These are phyloP conservation scores for Campoplex nolae DNA, from an alignment of 2,888 invertebrate genomes.

Conservation along the genomic window DNA sequence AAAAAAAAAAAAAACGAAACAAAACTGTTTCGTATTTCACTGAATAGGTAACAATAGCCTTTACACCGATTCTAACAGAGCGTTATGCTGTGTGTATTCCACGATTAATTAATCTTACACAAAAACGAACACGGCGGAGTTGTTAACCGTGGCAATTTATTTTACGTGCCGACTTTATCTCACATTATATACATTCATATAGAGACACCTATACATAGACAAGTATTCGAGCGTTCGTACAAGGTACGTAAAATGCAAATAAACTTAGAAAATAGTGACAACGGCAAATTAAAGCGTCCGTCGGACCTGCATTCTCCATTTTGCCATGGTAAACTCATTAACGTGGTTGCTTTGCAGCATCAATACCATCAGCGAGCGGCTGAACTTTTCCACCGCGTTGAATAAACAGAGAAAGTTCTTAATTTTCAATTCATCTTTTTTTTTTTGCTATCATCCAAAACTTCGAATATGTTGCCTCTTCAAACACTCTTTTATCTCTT, in stretches of 20 bases:
- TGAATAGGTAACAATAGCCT: conserved; percentile 29
- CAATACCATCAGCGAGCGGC: conserved; percentile 13
- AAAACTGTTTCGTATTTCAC: conserved; percentile 12
- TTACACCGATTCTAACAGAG: conserved; percentile 8
- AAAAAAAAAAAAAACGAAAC: not conserved
- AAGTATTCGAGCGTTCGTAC: not conserved
- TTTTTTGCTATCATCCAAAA: not conserved
- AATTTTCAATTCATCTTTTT: not conserved
- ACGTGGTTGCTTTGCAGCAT: conserved; percentile 24
- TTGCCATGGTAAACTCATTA: conserved; percentile 71
- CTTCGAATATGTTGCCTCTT: not conserved
- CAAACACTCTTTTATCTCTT: not conserved
- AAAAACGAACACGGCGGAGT: conserved; percentile 11
- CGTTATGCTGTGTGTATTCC: conserved; percentile 11
- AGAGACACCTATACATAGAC: not conserved
- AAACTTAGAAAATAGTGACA: conserved; percentile 22
- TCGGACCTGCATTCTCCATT: conserved; percentile 51
- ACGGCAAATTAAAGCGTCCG: conserved; percentile 53
- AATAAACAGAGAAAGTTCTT: not conserved
- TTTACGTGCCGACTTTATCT: not conserved
- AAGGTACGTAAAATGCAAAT: not conserved
- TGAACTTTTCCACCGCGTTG: not conserved
- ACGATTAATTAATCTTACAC: conserved; percentile 33
- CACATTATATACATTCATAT: not conserved
- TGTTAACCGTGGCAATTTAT: conserved; percentile 38